phyloP scores from a whole-genome alignment of 2,888 invertebrate species.

The Trichopria drosophilae region DNA sequence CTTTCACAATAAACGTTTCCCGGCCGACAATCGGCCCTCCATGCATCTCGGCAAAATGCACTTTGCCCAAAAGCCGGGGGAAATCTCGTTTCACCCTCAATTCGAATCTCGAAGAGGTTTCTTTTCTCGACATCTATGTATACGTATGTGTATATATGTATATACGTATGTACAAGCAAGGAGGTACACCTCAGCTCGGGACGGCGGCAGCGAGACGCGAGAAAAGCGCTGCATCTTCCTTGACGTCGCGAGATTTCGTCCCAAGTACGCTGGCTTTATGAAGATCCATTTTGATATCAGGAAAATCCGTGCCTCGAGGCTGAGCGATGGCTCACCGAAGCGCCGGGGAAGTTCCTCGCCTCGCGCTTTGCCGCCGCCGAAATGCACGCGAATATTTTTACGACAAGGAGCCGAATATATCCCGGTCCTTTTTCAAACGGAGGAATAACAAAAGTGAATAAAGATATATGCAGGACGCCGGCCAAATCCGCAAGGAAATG shows the following conservation, averaged over 20 bases:
- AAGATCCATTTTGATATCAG: conserved; percentile 43
- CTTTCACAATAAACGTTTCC: conserved; percentile 24
- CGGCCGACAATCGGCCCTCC: conserved; percentile 26
- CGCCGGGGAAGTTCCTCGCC: conserved; percentile 33
- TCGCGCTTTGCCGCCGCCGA: conserved; percentile 39
- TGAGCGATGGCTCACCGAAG: conserved; percentile 38
- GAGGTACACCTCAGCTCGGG: too few relatives aligned
- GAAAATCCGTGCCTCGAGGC: conserved; percentile 36
- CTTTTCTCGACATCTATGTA: too few relatives aligned
- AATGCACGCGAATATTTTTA: conserved; percentile 48
- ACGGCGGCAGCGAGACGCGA: too few relatives aligned
- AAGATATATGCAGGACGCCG: conserved; percentile 27
- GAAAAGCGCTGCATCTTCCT: neutral
- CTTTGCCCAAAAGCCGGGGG: conserved; percentile 22
- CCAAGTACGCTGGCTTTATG: conserved; percentile 34
- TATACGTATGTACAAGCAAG: too few relatives aligned
- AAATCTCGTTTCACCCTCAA: conserved; percentile 23
- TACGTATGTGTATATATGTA: too few relatives aligned
- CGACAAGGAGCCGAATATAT: neutral
- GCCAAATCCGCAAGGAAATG: conserved; percentile 29
- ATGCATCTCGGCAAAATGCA: conserved; percentile 28
- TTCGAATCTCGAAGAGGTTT: conserved; percentile 10
- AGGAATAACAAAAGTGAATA: conserved; percentile 26
- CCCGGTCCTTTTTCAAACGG: too few relatives aligned
- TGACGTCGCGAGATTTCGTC: conserved; percentile 5